Conservation (phyloP, 2,113 vertebrate genomes). For the Thamnophis sirtalis region DNA sequence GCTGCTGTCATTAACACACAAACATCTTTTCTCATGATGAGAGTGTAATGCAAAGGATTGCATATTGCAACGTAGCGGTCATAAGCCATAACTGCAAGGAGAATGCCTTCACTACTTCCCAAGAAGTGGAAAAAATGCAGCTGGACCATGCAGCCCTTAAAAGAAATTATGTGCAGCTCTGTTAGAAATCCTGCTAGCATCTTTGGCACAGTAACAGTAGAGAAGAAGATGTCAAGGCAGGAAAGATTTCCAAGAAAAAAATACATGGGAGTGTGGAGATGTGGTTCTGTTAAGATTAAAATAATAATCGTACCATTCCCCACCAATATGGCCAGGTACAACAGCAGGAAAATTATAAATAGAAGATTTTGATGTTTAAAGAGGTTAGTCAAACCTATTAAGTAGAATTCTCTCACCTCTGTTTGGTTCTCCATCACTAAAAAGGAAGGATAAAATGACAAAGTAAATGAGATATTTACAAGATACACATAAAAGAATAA, state of each 20-base stretch:
- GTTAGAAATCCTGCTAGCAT: neutral
- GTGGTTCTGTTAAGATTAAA: neutral
- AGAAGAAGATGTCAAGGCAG: neutral
- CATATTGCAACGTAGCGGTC: neutral
- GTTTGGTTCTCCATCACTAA: constrained; percentile 27
- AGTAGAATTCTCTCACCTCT: neutral
- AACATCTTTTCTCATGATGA: neutral
- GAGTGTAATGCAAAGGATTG: neutral
- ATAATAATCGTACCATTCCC: neutral
- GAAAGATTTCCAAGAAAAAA: neutral
- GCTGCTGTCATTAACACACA: neutral
- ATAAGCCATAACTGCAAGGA: neutral
- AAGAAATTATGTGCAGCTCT: neutral
- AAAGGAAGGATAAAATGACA: neutral
- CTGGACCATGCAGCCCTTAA: neutral
- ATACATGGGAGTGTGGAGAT: neutral
- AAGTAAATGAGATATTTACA: neutral
- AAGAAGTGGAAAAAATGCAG: neutral
- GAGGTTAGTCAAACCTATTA: neutral
- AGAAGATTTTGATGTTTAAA: neutral
- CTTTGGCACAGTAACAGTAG: neutral
- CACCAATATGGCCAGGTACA: neutral
- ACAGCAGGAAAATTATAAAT: neutral
- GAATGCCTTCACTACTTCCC: neutral
- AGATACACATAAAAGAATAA: neutral